Evolutionary conservation across 2,797 vertebrate genomes (phyloP).

Genomic region (Atherinosoma microstoma): DNA sequence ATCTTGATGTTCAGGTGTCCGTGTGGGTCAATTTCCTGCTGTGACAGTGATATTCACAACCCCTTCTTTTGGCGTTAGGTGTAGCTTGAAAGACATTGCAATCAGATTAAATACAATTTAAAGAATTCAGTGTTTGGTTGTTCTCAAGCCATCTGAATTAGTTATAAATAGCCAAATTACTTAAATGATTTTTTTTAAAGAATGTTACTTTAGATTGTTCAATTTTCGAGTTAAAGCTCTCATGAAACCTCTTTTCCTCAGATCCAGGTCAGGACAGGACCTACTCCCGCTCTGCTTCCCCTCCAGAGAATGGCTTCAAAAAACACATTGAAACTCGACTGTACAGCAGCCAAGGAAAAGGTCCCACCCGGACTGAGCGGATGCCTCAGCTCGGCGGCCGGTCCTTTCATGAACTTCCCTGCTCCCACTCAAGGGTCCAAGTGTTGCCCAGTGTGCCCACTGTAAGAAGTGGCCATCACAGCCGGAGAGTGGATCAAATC

Average conservation of each 20-base stretch:
- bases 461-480: conserved; percentile 21
- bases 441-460: conserved; percentile 66
- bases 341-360: conserved; percentile 91
- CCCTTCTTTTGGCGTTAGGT: conserved; percentile 8
- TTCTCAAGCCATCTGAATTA: conserved; percentile 6
- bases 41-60: conserved; percentile 10
- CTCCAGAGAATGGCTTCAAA: conserved; percentile 86
- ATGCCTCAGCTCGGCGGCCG: conserved; percentile 66
- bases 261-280: conserved; percentile 74
- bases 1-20: conserved; percentile 12
- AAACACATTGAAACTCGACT: conserved; percentile 81
- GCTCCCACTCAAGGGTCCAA: conserved; percentile 59
- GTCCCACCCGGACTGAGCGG: conserved; percentile 82
- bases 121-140: conserved; percentile 23
- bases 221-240: neutral
- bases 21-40: conserved; percentile 27
- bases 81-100: neutral
- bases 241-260: conserved; percentile 34
- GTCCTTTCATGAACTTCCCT: conserved; percentile 59
- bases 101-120: conserved; percentile 3
- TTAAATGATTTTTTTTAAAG: neutral
- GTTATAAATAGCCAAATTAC: conserved; percentile 5
- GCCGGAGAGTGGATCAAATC: conserved; percentile 64
- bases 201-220: neutral
- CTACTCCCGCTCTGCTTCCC: conserved; percentile 82